phyloP scores from a whole-genome alignment of 2,797 vertebrate genomes.

The Pitangus sulphuratus region DNA sequence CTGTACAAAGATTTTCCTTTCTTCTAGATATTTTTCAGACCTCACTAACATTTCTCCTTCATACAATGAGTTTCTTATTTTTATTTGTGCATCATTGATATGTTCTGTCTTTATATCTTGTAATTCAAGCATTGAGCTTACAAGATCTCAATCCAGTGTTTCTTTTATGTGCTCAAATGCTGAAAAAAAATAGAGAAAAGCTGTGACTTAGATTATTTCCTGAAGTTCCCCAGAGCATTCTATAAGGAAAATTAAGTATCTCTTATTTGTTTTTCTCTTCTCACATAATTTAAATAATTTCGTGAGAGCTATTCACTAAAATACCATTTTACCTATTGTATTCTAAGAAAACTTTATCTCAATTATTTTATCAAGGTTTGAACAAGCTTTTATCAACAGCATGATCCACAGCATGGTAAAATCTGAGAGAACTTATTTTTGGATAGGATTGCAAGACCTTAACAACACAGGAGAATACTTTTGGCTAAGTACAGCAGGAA shows the following conservation, averaged over 20 bases:
- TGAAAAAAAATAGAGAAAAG: neutral
- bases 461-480: slow-evolving; percentile 83
- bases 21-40: neutral
- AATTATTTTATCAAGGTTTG: slow-evolving; percentile 81
- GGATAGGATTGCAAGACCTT: slow-evolving; percentile 87
- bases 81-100: neutral
- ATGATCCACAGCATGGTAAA: slow-evolving; percentile 80
- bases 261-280: neutral
- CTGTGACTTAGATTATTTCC: neutral
- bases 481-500: slow-evolving; percentile 79
- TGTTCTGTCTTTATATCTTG: neutral
- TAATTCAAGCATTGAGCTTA: neutral
- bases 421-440: slow-evolving; percentile 82
- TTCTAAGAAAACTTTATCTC: neutral
- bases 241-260: neutral
- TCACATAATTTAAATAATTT: neutral
- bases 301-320: neutral
- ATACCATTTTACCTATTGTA: neutral
- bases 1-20: neutral
- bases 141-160: neutral
- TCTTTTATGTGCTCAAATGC: neutral
- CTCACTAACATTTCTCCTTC: neutral
- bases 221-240: neutral
- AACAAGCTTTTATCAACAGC: slow-evolving; percentile 93
- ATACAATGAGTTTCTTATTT: neutral